Conservation (phyloP, 2,888 invertebrate genomes). For the Penaeus monodon region DNA sequence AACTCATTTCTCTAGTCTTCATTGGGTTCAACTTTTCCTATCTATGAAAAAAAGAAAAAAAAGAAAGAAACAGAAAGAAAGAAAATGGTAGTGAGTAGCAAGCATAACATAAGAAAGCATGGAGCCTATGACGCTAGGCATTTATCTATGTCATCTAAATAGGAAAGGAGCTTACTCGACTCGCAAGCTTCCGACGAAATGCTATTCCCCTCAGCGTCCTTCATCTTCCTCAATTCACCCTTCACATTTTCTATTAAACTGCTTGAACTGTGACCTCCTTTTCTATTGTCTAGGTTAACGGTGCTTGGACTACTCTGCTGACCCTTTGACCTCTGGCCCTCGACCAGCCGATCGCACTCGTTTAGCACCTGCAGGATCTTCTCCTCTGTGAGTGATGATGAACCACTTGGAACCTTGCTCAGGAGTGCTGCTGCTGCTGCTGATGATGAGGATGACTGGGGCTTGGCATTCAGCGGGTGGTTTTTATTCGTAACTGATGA, state of each 20-base stretch:
- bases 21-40: no score
- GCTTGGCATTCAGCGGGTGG: background rate
- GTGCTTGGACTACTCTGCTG: background rate
- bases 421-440: background rate
- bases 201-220: background rate
- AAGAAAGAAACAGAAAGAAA: no score
- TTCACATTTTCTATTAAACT: background rate
- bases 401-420: background rate
- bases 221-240: background rate
- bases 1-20: no score
- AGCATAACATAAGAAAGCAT: no score
- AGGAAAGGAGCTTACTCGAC: conserved; percentile 37
- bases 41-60: no score
- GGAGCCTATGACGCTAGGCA: background rate
- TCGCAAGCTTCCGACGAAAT: conserved; percentile 26
- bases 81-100: no score
- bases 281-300: background rate
- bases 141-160: conserved; percentile 40
- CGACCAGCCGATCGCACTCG: conserved; percentile 51
- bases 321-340: conserved; percentile 26
- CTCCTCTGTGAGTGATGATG: conserved; percentile 27
- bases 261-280: background rate
- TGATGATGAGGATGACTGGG: background rate
- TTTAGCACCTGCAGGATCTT: conserved; percentile 47
- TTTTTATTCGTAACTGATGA: no score